These are phyloP conservation scores for Bufo gargarizans DNA, from an alignment of 2,113 vertebrate species.

Conservation along the genomic window DNA sequence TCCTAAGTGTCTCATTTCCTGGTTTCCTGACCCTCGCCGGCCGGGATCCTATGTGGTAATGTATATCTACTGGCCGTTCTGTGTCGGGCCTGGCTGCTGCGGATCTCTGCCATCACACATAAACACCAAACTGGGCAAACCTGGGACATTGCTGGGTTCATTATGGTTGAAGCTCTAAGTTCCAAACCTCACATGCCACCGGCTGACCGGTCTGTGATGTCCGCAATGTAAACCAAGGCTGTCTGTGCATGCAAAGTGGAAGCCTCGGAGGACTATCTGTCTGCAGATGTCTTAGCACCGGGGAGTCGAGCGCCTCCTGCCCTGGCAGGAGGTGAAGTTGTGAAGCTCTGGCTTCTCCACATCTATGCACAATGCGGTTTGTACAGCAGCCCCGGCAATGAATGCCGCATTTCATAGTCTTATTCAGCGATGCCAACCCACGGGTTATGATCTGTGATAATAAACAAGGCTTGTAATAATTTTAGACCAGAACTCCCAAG, in stretches of 20 bases:
- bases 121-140: conserved; percentile 20
- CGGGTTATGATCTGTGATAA: conserved; percentile 52
- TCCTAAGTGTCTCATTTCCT: conserved; percentile 39
- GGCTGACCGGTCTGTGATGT: conserved; percentile 32
- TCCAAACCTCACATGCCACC: conserved; percentile 43
- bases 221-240: conserved; percentile 35
- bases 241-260: conserved; percentile 52
- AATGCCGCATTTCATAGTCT: conserved; percentile 37
- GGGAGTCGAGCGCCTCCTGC: conserved; percentile 1
- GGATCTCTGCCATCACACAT: conserved; percentile 16
- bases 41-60: background rate
- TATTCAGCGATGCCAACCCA: conserved; percentile 47
- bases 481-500: conserved; percentile 43
- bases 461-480: conserved; percentile 50
- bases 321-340: background rate
- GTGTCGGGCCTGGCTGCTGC: background rate
- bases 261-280: conserved; percentile 38
- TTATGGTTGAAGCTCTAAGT: background rate
- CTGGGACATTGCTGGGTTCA: conserved; percentile 7
- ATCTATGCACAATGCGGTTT: conserved; percentile 41
- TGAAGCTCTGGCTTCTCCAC: conserved; percentile 10
- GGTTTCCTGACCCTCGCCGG: background rate
- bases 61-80: conserved; percentile 12
- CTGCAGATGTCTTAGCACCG: conserved; percentile 48
- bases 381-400: background rate